Base-by-base conservation (phyloP, 2,888 invertebrate genomes). In the Drosophila buzzatii region DNA sequence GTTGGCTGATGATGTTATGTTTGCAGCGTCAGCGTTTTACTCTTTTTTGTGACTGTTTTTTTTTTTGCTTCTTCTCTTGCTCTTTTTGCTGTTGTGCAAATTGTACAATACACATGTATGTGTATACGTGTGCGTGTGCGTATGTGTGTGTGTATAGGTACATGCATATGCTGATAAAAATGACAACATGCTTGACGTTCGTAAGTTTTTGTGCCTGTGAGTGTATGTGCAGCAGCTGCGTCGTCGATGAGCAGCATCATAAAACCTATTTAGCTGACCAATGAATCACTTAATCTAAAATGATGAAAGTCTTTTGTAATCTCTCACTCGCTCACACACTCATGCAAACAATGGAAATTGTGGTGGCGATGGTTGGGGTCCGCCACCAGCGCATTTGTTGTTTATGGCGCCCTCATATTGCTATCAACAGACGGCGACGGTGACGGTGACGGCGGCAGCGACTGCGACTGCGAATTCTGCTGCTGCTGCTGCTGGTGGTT, bases 351-450 rank as follows among this genome's bases (percentile, higher is more conserved):
- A 49, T 42, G 23, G 16, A 41, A 31, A 39, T n/a, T 27, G 42
- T 12, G 53, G 20, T 51, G 23, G 27, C 20, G n/a, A 16, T 18
- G 31, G 47, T 10, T 53, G 23, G 33, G 66, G 52, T 37, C 52
- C n/a, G 52, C 41, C 61, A 73, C 52, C 69, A 73, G 42, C 59
- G 52, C 52, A 56, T 68, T 68, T 79, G 72, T 78, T 78, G 77
- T 76, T 78, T 76, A 68, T 80, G 56, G 80, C 68, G 80, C 80
- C 80, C 78, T 72, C 80, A 78, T 78, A 78, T 71, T 62, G 71
- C 79, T 66, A 73, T 78, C 68, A 73, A 76, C 76, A 79, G 66
- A 76, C 61, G 60, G 49, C 65, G 14, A 49, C 45, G 65, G 31
- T 61, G 12, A 41, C 56, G 49, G 52, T 33, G 27, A 7, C 60